Conservation (phyloP, 2,888 invertebrate genomes). For the Eutolmus rufibarbis region DNA sequence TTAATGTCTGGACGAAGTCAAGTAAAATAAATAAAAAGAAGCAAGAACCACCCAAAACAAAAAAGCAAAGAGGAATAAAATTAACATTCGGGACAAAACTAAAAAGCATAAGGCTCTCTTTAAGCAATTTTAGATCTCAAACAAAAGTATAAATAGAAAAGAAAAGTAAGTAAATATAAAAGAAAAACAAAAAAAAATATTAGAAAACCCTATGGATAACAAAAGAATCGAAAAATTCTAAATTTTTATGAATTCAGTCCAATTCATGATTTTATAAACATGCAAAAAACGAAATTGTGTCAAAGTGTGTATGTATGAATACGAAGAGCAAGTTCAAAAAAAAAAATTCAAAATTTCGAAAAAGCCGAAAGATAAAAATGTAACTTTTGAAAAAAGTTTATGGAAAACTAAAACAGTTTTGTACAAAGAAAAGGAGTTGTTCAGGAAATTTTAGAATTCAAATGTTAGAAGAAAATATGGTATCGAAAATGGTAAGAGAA, state of each 20-base stretch:
- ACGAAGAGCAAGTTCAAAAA: conserved; percentile 10
- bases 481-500: neutral
- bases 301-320: conserved; percentile 28
- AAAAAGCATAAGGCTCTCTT: conserved; percentile 10
- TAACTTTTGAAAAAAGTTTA: neutral
- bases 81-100: conserved; percentile 24
- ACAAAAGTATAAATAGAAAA: conserved; percentile 1
- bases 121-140: conserved; percentile 23
- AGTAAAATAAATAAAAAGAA: neutral
- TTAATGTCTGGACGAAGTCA: conserved; percentile 10
- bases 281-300: neutral
- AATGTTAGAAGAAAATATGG: neutral
- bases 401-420: neutral
- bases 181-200: neutral
- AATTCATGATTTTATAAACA: conserved; percentile 8
- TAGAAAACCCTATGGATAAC: neutral
- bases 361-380: neutral
- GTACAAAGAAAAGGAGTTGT: neutral
- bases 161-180: neutral
- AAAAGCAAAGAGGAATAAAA: neutral
- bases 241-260: conserved; percentile 17
- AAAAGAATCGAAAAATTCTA: conserved; percentile 26
- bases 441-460: neutral
- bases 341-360: conserved; percentile 2
- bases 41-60: neutral